Conservation (phyloP, 2,113 vertebrate genomes). For the Toxotes chatareus region DNA sequence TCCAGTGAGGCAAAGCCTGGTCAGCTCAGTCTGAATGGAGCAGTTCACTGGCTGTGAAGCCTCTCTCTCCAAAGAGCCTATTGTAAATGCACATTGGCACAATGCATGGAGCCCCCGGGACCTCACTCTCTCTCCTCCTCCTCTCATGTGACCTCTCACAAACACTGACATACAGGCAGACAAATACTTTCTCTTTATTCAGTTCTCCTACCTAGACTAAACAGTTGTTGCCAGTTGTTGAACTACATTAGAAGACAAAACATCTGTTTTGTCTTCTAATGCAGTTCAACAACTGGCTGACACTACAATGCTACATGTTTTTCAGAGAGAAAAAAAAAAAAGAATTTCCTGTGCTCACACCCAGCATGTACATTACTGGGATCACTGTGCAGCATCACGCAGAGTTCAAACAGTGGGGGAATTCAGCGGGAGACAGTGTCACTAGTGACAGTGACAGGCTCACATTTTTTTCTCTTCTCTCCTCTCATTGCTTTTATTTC, state of each 20-base stretch:
- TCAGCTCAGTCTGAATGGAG: slow-evolving; percentile 66
- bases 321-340: neutral
- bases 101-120: slow-evolving; percentile 69
- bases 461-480: slow-evolving; percentile 27
- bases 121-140: slow-evolving; percentile 57
- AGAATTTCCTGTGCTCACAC: slow-evolving; percentile 27
- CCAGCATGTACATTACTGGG: slow-evolving; percentile 40
- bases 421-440: slow-evolving; percentile 68
- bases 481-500: slow-evolving; percentile 55
- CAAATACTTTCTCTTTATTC: slow-evolving; percentile 45
- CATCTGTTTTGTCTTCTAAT: slow-evolving; percentile 30
- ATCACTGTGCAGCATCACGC: slow-evolving; percentile 57
- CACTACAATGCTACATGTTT: slow-evolving; percentile 14
- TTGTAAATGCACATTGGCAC: slow-evolving; percentile 74
- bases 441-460: slow-evolving; percentile 63
- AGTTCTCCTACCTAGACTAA: slow-evolving; percentile 53
- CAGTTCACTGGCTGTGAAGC: slow-evolving; percentile 71
- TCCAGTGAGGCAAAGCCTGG: slow-evolving; percentile 59
- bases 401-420: slow-evolving; percentile 63
- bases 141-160: slow-evolving; percentile 70
- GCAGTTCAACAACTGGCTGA: slow-evolving; percentile 36
- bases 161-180: slow-evolving; percentile 44
- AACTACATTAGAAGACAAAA: no score
- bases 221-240: no score
- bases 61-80: slow-evolving; percentile 73